Evolutionary conservation across 1,140 invertebrate species (phyloP).

Genomic region (Brachionus manjavacas): DNA sequence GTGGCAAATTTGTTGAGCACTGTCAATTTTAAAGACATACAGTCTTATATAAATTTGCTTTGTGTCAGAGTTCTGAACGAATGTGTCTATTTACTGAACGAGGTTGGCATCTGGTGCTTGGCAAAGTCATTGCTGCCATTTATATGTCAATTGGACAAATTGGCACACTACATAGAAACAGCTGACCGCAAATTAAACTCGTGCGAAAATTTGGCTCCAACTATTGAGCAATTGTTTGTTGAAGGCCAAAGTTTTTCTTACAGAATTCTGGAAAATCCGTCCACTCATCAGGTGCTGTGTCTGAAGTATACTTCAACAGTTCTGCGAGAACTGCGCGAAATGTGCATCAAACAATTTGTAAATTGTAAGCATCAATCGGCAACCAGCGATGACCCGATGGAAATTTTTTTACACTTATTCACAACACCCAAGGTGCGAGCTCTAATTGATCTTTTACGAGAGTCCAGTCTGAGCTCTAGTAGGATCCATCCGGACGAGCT

Average conservation of each 20-base stretch:
- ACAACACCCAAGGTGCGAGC: slow-evolving; percentile 9
- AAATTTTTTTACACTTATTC: slow-evolving; percentile 68
- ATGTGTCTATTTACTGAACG: slow-evolving; percentile 11
- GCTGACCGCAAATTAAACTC: neutral
- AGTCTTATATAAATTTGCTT: neutral
- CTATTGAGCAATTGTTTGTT: neutral
- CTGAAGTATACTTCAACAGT: neutral
- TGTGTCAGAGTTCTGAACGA: slow-evolving; percentile 32
- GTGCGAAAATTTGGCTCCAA: neutral
- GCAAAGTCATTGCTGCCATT: slow-evolving; percentile 21
- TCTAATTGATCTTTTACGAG: neutral
- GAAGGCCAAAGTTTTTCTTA: neutral
- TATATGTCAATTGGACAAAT: slow-evolving; percentile 21
- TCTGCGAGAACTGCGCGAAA: slow-evolving; percentile 48
- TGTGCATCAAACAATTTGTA: slow-evolving; percentile 68
- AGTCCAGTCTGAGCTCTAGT: neutral
- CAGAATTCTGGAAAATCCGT: neutral
- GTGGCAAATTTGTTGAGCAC: neutral
- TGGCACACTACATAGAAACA: neutral
- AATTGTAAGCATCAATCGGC: slow-evolving; percentile 59
- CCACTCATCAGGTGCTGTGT: neutral
- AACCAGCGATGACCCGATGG: slow-evolving; percentile 62
- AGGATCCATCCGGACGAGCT: neutral
- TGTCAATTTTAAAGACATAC: neutral
- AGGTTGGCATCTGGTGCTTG: slow-evolving; percentile 38